Percentiles rank a stretch among this genome's conserved stretches.
Conservation (phyloP, 2,113 vertebrate species). For the Hymenochirus boettgeri region DNA sequence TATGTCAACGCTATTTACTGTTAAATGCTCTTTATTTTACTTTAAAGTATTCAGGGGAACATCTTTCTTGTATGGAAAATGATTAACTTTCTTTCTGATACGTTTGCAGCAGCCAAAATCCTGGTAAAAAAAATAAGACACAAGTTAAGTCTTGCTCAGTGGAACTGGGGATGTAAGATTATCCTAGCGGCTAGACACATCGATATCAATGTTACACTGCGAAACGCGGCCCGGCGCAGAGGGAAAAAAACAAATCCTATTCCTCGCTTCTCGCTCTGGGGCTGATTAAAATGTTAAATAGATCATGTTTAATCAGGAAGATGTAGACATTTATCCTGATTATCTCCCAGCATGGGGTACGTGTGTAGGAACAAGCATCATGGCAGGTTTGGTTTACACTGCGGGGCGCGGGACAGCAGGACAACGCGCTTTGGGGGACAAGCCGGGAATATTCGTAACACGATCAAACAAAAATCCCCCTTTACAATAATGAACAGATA, state of each 20-base stretch:
- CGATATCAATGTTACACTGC: slow-evolving; percentile 6
- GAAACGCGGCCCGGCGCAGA: not conserved
- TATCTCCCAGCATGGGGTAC: slow-evolving; percentile 16
- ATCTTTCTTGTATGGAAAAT: no score
- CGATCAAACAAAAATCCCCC: no score
- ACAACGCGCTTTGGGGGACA: not conserved
- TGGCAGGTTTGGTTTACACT: not conserved
- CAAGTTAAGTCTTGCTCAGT: no score
- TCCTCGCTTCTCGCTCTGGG: slow-evolving; percentile 10
- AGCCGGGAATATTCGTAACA: not conserved
- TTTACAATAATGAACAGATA: no score
- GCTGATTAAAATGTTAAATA: slow-evolving; percentile 36
- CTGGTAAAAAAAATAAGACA: no score
- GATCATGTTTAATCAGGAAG: slow-evolving; percentile 34
- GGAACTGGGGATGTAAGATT: not conserved
- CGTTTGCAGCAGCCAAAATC: no score
- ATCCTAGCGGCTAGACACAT: not conserved
- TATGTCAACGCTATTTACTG: no score
- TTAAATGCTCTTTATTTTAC: no score
- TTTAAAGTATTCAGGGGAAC: no score
- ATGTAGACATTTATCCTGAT: slow-evolving; percentile 31
- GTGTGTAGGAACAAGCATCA: slow-evolving; percentile 10
- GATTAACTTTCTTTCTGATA: no score
- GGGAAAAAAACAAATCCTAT: not conserved
- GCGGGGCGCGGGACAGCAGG: not conserved